These are phyloP conservation scores for Borostomias antarcticus DNA, from an alignment of 2,797 vertebrate species.

Conservation along the genomic window DNA sequence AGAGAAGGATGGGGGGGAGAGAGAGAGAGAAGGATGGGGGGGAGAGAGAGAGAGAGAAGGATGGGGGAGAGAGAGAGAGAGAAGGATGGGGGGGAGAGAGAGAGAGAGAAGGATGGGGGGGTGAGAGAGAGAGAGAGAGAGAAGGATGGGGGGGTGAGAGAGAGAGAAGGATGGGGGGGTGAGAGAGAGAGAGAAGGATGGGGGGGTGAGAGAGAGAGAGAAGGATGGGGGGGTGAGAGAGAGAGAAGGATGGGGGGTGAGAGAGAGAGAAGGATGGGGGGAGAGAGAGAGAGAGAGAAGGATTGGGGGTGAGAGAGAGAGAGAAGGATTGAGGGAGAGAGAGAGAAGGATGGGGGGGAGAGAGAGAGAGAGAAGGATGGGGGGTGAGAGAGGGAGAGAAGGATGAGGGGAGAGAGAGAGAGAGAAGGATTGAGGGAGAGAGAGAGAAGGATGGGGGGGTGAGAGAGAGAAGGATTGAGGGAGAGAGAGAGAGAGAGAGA, in stretches of 20 bases:
- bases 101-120: too few species aligned
- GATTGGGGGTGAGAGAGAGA: slow-evolving; percentile 29
- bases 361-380: not conserved
- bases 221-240: not conserved
- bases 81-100: not conserved
- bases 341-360: not conserved
- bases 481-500: slow-evolving; percentile 21
- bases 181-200: not conserved
- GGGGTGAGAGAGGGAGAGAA: too few species aligned
- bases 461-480: slow-evolving; percentile 26
- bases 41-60: slow-evolving; percentile 2
- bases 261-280: slow-evolving; percentile 23
- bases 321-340: slow-evolving; percentile 36
- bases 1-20: slow-evolving; percentile 25
- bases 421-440: too few species aligned
- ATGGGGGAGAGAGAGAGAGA: slow-evolving; percentile 38
- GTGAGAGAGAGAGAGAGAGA: slow-evolving; percentile 32
- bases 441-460: slow-evolving; percentile 10
- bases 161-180: not conserved
- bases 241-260: slow-evolving; percentile 17
- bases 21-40: too few species aligned
- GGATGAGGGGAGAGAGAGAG: slow-evolving; percentile 35
- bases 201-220: slow-evolving; percentile 37
- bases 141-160: too few species aligned
- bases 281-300: slow-evolving; percentile 23